These are phyloP conservation scores for Empidonax alnorum DNA, from an alignment of 2,113 vertebrate species.

Conservation along the genomic window DNA sequence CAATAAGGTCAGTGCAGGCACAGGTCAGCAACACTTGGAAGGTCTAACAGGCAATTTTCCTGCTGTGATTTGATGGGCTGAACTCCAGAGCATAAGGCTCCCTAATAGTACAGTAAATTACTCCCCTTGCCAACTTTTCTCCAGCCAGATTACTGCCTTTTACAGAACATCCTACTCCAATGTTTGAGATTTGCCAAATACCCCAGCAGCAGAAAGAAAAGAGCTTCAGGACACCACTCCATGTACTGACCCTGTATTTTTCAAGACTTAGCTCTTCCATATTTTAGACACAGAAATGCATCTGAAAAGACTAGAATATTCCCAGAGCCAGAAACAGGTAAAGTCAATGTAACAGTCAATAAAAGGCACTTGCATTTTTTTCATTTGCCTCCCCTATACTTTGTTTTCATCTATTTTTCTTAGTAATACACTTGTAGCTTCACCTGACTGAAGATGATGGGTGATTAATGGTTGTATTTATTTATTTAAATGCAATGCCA, in stretches of 20 bases:
- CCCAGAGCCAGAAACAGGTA: neutral
- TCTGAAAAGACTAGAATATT: neutral
- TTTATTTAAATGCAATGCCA: constrained; percentile 29
- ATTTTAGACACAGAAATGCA: neutral
- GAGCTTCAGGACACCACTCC: neutral
- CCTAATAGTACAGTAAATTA: constrained; percentile 3
- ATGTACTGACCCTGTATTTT: neutral
- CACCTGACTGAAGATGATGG: neutral
- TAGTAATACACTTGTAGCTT: neutral
- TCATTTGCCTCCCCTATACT: neutral
- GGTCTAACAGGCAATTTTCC: neutral
- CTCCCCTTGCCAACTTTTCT: neutral
- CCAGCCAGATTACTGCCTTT: neutral
- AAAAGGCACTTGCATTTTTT: neutral
- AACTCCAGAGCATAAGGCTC: neutral
- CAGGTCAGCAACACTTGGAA: neutral
- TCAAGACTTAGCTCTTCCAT: neutral
- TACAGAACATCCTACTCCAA: neutral
- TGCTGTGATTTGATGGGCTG: neutral
- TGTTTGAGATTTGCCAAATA: neutral
- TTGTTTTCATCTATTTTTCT: neutral
- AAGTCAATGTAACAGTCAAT: neutral
- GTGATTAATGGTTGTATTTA: neutral
- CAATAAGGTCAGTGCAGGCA: neutral
- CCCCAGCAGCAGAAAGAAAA: neutral